phyloP scores from a whole-genome alignment of 2,113 vertebrate species.

The Motacilla alba region DNA sequence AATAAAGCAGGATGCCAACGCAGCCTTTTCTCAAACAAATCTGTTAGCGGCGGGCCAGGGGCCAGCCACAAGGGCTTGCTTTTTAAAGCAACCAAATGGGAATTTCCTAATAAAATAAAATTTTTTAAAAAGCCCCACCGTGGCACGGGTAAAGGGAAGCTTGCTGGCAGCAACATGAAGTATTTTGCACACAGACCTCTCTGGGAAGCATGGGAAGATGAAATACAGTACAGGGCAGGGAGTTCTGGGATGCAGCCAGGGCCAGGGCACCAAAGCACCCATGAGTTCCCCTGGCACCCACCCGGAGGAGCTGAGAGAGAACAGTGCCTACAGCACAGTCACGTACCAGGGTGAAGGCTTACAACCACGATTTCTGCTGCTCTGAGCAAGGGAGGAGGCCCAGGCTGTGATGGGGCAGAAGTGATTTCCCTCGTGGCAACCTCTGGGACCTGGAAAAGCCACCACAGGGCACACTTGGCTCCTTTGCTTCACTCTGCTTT shows the following conservation, averaged over 20 bases:
- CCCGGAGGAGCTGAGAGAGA: background rate
- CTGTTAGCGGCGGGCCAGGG: conserved; percentile 63
- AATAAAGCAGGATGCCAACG: conserved; percentile 70
- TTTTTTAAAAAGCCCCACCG: background rate
- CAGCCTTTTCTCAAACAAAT: conserved; percentile 60
- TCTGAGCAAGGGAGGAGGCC: background rate
- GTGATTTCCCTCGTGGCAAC: accelerated
- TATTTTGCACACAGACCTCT: background rate
- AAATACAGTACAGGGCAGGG: background rate
- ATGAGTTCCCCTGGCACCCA: background rate
- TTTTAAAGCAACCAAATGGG: conserved; percentile 54
- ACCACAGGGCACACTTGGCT: accelerated
- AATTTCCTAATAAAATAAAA: conserved; percentile 71
- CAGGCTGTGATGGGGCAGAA: accelerated
- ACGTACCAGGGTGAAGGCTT: accelerated
- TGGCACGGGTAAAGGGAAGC: background rate
- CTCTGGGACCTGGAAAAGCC: background rate
- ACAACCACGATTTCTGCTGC: background rate
- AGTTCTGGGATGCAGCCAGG: background rate
- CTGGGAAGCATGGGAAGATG: background rate
- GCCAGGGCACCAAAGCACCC: background rate
- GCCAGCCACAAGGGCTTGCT: conserved; percentile 59
- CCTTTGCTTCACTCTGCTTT: background rate
- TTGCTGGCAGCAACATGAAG: background rate
- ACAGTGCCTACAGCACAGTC: accelerated